Base-by-base conservation (phyloP, 2,888 invertebrate species). In the Acrobasis repandana region DNA sequence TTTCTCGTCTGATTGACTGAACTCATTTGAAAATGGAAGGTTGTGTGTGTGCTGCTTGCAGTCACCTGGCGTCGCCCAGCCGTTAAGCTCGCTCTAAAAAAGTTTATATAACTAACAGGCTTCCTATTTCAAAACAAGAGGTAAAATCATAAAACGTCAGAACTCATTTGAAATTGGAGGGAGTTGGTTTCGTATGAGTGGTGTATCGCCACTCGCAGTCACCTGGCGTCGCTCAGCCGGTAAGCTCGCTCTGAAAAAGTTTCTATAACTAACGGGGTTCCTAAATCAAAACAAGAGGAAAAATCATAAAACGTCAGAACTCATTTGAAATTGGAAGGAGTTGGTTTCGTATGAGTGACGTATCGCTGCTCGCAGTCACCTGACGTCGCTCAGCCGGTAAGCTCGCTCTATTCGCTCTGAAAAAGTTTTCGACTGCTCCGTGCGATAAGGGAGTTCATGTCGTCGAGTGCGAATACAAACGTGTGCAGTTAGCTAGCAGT, bases 401-500 rank as follows among this genome's bases (percentile, higher is more conserved):
- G 56, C 52, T 43, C 14, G 18, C 48, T 48, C 48, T 34, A 54
- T 54, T 18, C 36, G 20, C 54, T 14, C 18, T 57, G 57, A 58
- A 58, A 58, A 57, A 58, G 34, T 58, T 58, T 54, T 54, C 38
- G 54, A 54, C 54, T 54, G 54, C 34, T 54, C 54, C 20, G 20
- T 18, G 54, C 54, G 57, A 54, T 54, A 58, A 58, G 14, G 14
- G 54, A 54, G 54, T 54, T 54, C 54, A 18, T 38, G 54, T 54
- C 54, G 38, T 18, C 18, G 54, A 38, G 9, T 54, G 18, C 18
- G 54, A 54, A 51, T 28, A 43, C 43, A 38, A 14, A 11, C 10
- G 16, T 43, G n/a, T n/a, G 14, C n/a, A 43, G n/a, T 43, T 43
- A 11, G 11, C 11, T 11, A 11, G 11, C 5, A 36, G 36, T 36